Evolutionary conservation across 2,888 invertebrate species (phyloP).

Genomic region (Sphecodes monilicornis): DNA sequence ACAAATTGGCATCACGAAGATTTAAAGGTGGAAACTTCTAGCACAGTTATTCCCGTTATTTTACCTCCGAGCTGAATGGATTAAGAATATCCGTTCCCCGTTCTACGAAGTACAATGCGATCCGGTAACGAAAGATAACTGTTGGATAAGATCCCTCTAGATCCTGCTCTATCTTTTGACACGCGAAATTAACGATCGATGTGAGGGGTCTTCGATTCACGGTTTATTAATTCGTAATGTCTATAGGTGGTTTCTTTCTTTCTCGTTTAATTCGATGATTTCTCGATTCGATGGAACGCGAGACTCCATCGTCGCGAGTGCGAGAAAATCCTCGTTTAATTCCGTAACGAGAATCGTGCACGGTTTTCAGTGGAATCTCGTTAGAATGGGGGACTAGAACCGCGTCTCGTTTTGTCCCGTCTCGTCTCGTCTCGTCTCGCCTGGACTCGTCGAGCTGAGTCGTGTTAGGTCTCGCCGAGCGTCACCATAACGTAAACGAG

Average conservation of each 20-base stretch:
- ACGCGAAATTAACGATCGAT: conserved; percentile 52
- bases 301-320: neutral
- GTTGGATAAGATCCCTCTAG: neutral
- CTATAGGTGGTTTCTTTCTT: conserved; percentile 8
- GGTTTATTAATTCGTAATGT: conserved; percentile 52
- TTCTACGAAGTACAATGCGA: neutral
- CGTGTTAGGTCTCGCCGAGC: conserved; percentile 46
- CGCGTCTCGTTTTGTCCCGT: conserved; percentile 21
- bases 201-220: conserved; percentile 15
- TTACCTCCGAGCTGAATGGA: neutral
- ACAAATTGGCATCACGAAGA: neutral
- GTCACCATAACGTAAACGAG: conserved; percentile 78
- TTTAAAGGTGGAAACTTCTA: neutral
- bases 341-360: conserved; percentile 30
- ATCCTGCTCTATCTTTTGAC: conserved; percentile 15
- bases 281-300: conserved; percentile 18
- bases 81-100: neutral
- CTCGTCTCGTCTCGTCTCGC: neutral
- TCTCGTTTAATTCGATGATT: conserved; percentile 44
- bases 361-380: conserved; percentile 56
- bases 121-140: neutral
- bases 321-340: conserved; percentile 54
- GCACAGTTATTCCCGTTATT: neutral
- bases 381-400: conserved; percentile 48
- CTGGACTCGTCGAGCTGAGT: neutral